Evolutionary conservation across 1,140 invertebrate species (phyloP).

Genomic region (Drosophila mayri): DNA sequence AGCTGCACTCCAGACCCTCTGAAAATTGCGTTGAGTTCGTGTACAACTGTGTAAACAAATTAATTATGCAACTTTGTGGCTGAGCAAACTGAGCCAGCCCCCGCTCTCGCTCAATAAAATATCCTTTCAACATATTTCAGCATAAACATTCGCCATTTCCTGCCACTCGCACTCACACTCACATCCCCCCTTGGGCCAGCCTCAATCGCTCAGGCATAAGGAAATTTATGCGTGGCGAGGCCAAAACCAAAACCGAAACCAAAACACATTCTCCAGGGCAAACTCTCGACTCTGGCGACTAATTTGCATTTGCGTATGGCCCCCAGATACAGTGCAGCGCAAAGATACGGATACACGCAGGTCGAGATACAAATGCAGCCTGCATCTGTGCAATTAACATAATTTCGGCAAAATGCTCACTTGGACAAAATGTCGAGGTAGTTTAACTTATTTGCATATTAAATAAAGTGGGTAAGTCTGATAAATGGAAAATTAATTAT

Average conservation of each 20-base stretch:
- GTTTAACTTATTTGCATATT: slow-evolving; percentile 6
- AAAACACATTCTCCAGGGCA: slow-evolving; percentile 64
- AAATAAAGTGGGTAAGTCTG: background rate
- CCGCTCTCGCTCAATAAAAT: slow-evolving; percentile 55
- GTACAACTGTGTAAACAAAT: slow-evolving; percentile 83
- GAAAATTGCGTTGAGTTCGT: slow-evolving; percentile 55
- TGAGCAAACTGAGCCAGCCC: slow-evolving; percentile 21
- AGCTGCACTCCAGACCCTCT: slow-evolving; percentile 13
- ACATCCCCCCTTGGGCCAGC: background rate
- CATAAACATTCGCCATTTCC: slow-evolving; percentile 60
- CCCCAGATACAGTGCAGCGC: slow-evolving; percentile 33
- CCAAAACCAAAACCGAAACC: slow-evolving; percentile 60
- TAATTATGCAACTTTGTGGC: slow-evolving; percentile 75
- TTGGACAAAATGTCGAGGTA: slow-evolving; percentile 45
- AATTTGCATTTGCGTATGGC: slow-evolving; percentile 65
- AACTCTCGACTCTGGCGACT: slow-evolving; percentile 49
- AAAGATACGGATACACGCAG: slow-evolving; percentile 16
- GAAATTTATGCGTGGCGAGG: slow-evolving; percentile 76
- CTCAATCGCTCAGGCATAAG: slow-evolving; percentile 63
- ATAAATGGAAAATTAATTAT: background rate
- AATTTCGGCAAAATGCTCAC: slow-evolving; percentile 63
- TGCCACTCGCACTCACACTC: slow-evolving; percentile 4
- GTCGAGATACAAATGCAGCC: slow-evolving; percentile 39
- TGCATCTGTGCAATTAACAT: slow-evolving; percentile 73
- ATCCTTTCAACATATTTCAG: slow-evolving; percentile 74